Evolutionary conservation across 2,797 vertebrate genomes (phyloP), one percentile per base, ranked within the genome.

Genomic region (Pseudochaenichthys georgianus): DNA sequence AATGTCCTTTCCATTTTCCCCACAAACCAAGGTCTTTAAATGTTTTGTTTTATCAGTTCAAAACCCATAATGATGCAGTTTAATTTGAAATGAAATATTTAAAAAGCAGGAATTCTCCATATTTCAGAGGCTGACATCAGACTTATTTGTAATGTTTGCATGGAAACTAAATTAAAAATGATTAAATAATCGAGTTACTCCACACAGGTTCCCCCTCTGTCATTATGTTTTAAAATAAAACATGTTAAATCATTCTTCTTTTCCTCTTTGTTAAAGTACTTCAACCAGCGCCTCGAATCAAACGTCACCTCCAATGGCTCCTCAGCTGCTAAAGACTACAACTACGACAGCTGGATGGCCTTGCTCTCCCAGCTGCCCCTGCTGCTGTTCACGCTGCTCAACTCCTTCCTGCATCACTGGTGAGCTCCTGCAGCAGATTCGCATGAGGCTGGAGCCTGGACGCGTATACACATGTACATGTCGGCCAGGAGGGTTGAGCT

Each of bases 341-440:
- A 94, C 83, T 98, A 97, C 72, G 96, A 96, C 93, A 98, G 96
- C 64, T 94, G 96, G 90, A 98, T 99, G 97, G 95, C 95, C 0
- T 57, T 99, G 64, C 97, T 97, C 2, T 94, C 97, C 76, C 97
- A 98, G 96, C 81, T 97, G 46, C 97, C 97, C 1, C 92, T 97
- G 80, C 94, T 99, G 68, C 23, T 95, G 58, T 98, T 98, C 89
- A 94, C 95, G 46, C 97, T 96, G 88, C 96, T 98, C 87, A 99
- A 97, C 94, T 97, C 96, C 5, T 94, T 97, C 86, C 86, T 98
- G 47, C 95, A 97, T 64, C 96, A 96, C 85, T 88, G 91, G 97
- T 98, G 72, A 92, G 93, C 62, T 0, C 5, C 3, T 17, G 9
- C 47, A 13, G 28, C 6, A 38, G 17, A 28, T 21, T 50, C 13